Evolutionary conservation across 2,888 invertebrate species (phyloP).

Genomic region (Linnaemya tessellans): DNA sequence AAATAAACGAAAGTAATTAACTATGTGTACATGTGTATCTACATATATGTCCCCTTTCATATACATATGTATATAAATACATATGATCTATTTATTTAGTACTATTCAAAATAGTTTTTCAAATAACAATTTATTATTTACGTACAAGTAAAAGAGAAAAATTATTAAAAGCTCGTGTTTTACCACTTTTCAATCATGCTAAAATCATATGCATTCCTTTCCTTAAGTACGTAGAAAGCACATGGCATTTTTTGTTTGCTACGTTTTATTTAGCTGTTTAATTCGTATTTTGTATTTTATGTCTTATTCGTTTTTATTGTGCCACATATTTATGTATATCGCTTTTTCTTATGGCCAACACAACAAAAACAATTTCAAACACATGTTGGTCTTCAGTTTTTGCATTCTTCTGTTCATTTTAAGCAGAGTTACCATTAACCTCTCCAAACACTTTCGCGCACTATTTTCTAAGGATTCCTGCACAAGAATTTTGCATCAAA

Average conservation of each 20-base stretch:
- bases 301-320: not conserved
- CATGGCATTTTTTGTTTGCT: constrained; percentile 7
- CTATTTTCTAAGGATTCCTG: too few relatives aligned
- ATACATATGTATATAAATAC: too few relatives aligned
- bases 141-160: too few relatives aligned
- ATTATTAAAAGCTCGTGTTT: too few relatives aligned
- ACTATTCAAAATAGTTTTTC: too few relatives aligned
- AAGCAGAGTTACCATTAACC: not conserved
- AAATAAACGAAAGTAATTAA: not conserved
- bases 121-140: too few relatives aligned
- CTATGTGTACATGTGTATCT: not conserved
- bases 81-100: too few relatives aligned
- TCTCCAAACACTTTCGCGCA: not conserved
- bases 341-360: not conserved
- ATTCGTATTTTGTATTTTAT: not conserved
- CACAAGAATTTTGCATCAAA: too few relatives aligned
- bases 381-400: not conserved
- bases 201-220: not conserved
- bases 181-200: too few relatives aligned
- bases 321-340: not conserved
- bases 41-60: not conserved
- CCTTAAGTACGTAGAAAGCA: not conserved
- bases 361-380: not conserved
- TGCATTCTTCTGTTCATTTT: not conserved
- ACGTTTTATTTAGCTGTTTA: not conserved